phyloP scores from a whole-genome alignment of 2,797 vertebrate genomes.

The Macropus fuliginosus region DNA sequence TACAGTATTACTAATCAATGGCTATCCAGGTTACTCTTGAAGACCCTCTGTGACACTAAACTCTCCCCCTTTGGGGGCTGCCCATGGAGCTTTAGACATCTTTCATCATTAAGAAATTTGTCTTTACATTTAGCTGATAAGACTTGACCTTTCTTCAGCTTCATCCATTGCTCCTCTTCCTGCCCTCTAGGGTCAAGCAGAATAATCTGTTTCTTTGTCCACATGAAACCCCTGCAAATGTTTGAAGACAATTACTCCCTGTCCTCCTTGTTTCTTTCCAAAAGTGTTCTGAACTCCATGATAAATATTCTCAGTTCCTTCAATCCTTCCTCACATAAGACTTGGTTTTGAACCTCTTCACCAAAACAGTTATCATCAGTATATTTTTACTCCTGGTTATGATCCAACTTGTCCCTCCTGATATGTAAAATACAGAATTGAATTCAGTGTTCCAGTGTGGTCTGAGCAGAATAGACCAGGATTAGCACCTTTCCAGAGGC shows the following conservation, averaged over 20 bases:
- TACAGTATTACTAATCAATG: neutral
- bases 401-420: neutral
- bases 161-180: neutral
- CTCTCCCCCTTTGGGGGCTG: neutral
- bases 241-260: neutral
- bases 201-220: neutral
- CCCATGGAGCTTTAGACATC: neutral
- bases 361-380: neutral
- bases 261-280: neutral
- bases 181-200: neutral
- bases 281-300: neutral
- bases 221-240: neutral
- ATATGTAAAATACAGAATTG: neutral
- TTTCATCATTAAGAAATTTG: neutral
- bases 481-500: neutral
- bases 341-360: neutral
- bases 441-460: neutral
- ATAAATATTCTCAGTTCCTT: neutral
- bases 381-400: neutral
- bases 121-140: neutral
- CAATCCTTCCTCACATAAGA: neutral
- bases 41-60: neutral
- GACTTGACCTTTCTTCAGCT: neutral
- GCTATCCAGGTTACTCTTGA: neutral
- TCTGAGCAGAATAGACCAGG: neutral